A percentile compares a stretch with the other conserved stretches of the same genome.
Conservation (phyloP, 2,888 invertebrate genomes). For the Drosophila kanekoi region DNA sequence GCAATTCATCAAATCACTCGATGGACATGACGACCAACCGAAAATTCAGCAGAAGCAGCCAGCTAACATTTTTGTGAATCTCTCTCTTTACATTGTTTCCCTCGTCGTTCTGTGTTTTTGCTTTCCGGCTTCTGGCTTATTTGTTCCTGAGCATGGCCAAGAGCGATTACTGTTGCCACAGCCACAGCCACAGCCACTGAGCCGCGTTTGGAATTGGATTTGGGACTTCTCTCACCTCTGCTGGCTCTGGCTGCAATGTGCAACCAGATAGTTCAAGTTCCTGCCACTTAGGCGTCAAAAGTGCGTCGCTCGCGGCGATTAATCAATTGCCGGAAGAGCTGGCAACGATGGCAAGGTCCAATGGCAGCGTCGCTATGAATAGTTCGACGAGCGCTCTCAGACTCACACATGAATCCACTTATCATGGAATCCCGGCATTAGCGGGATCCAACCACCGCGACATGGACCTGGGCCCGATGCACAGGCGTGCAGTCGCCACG, state of each 20-base stretch:
- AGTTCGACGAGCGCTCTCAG: constrained; percentile 38
- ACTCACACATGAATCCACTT: constrained; percentile 57
- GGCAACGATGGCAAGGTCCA: constrained; percentile 74
- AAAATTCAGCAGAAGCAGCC: constrained; percentile 74
- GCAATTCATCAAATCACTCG: constrained; percentile 85
- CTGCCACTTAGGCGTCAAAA: constrained; percentile 63
- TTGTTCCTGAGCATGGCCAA: constrained; percentile 32
- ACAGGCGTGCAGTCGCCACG: constrained; percentile 58
- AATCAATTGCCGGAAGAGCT: constrained; percentile 77
- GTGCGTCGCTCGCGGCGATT: constrained; percentile 65
- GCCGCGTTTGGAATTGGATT: constrained; percentile 12
- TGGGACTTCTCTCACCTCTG: constrained; percentile 12
- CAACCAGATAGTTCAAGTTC: constrained; percentile 52
- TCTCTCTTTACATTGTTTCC: constrained; percentile 41
- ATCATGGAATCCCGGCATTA: constrained; percentile 65
- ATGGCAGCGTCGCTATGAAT: constrained; percentile 75
- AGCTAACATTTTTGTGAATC: constrained; percentile 63
- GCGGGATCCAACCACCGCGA: constrained; percentile 39
- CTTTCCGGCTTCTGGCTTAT: constrained; percentile 40
- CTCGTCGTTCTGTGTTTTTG: constrained; percentile 16
- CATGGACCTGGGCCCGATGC: constrained; percentile 16
- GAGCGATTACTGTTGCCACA: constrained; percentile 28
- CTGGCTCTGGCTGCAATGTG: constrained; percentile 14
- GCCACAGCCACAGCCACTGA: constrained; percentile 6
- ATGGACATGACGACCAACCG: constrained; percentile 85